Conservation (phyloP, 2,797 vertebrate genomes). For the Peromyscus attwateri region DNA sequence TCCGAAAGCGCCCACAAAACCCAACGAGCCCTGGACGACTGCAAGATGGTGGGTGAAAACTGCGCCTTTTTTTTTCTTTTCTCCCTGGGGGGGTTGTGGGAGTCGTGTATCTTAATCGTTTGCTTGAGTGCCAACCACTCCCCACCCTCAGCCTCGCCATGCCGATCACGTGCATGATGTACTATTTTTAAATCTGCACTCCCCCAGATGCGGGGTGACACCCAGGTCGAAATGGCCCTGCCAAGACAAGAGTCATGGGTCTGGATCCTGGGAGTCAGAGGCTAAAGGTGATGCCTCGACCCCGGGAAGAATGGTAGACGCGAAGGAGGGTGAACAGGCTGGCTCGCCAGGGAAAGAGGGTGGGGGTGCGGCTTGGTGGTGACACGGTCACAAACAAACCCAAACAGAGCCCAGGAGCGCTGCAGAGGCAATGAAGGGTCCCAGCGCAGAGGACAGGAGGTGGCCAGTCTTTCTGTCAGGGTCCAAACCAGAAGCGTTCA, state of each 20-base stretch:
- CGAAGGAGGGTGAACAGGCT: background rate
- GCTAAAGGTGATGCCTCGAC: background rate
- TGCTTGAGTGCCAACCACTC: slow-evolving; percentile 82
- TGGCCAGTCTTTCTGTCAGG: background rate
- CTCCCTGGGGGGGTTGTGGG: background rate
- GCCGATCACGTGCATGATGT: slow-evolving; percentile 88
- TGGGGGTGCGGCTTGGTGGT: slow-evolving; percentile 47
- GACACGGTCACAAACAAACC: slow-evolving; percentile 72
- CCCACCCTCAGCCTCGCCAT: slow-evolving; percentile 83
- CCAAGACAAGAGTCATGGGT: slow-evolving; percentile 39
- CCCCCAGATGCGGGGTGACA: slow-evolving; percentile 76
- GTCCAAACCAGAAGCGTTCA: background rate
- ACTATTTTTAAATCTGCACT: slow-evolving; percentile 89
- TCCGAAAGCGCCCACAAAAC: slow-evolving; percentile 92
- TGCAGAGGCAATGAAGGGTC: slow-evolving; percentile 61
- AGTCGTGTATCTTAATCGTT: slow-evolving; percentile 61
- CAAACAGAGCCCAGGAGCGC: background rate
- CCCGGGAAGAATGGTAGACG: background rate
- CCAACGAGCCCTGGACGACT: slow-evolving; percentile 95
- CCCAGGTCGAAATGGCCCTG: background rate
- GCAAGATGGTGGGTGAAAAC: slow-evolving; percentile 96
- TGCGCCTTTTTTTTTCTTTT: background rate
- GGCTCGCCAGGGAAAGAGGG: background rate
- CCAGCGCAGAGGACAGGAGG: slow-evolving; percentile 47
- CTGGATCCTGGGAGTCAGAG: slow-evolving; percentile 28